These are phyloP conservation scores for Dendronephthya gigantea DNA, from an alignment of 64 coral and sea anemone genomes.

Conservation along the genomic window DNA sequence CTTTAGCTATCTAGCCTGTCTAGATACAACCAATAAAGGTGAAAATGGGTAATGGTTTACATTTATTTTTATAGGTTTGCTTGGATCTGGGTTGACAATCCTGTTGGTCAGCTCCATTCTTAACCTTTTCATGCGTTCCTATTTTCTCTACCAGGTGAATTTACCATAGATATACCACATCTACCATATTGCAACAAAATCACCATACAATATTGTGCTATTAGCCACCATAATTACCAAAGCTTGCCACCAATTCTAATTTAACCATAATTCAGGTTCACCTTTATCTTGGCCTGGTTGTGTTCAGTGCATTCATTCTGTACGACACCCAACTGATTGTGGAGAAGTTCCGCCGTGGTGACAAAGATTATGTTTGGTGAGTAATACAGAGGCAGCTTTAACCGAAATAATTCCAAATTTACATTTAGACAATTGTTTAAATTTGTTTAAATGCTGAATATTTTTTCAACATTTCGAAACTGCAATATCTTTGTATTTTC, in stretches of 20 bases:
- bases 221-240: too few species aligned
- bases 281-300: constrained; percentile 74
- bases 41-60: too few species aligned
- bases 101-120: constrained; percentile 54
- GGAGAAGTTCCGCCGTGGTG: constrained; percentile 60
- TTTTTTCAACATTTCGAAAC: too few species aligned
- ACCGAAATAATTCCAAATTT: background rate
- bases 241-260: too few species aligned
- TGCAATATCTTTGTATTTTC: background rate
- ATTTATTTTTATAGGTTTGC: constrained; percentile 41
- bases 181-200: background rate
- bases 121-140: constrained; percentile 70
- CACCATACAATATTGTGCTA: too few species aligned
- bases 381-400: background rate
- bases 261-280: constrained; percentile 56
- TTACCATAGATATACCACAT: too few species aligned
- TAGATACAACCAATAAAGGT: background rate
- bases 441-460: too few species aligned
- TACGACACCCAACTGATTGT: constrained; percentile 99
- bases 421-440: background rate
- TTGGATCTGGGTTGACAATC: constrained; percentile 64
- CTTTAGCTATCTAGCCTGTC: background rate
- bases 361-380: constrained; percentile 95
- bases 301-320: constrained; percentile 74
- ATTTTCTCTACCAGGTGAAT: constrained; percentile 75